A percentile compares a stretch with the other conserved stretches of the same genome.
These are phyloP conservation scores for Sarcoramphus papa DNA, from an alignment of 2,797 vertebrate genomes.

Conservation along the genomic window DNA sequence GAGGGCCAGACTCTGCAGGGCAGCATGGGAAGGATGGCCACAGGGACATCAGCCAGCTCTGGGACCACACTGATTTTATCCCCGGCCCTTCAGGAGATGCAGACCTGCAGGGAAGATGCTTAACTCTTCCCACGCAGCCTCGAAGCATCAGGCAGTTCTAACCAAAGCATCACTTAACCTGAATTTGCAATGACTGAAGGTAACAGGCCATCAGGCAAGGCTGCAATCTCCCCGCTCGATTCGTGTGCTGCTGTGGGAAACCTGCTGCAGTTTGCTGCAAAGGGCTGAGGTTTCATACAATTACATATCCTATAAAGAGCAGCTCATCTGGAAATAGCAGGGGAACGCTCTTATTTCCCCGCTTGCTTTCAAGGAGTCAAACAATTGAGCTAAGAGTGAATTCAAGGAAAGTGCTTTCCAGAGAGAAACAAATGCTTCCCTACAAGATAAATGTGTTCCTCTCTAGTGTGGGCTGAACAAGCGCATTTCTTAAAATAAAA, in stretches of 20 bases:
- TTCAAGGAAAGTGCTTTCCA: neutral
- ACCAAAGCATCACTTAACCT: neutral
- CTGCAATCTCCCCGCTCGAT: neutral
- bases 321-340: neutral
- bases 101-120: neutral
- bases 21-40: neutral
- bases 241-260: accelerated
- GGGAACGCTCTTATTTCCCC: neutral
- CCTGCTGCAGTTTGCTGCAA: neutral
- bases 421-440: neutral
- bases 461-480: neutral
- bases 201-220: neutral
- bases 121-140: neutral
- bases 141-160: neutral
- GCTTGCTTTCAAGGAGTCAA: neutral
- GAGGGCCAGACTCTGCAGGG: neutral
- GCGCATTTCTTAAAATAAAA: neutral
- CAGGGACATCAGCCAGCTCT: neutral
- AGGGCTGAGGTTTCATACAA: neutral
- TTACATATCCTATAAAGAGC: accelerated
- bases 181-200: accelerated
- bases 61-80: neutral
- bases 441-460: neutral
- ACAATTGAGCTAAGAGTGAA: neutral
- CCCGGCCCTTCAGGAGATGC: neutral